Evolutionary conservation across 2,888 invertebrate genomes (phyloP).

Genomic region (Ophion slaviceki): DNA sequence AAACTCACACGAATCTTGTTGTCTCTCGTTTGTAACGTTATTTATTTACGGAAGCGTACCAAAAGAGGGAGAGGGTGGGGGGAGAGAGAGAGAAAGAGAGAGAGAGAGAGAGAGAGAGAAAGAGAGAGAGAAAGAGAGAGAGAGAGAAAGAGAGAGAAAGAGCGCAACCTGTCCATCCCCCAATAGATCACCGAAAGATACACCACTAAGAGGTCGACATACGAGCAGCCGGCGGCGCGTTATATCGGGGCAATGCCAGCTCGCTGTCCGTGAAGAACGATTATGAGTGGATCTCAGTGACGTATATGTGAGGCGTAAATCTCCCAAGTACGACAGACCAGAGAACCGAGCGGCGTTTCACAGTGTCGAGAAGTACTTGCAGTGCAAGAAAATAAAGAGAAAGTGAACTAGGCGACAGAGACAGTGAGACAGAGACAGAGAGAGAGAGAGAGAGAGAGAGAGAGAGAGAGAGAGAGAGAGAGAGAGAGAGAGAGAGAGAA

Average conservation of each 20-base stretch:
- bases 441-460: no score
- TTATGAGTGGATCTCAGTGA: constrained; percentile 71
- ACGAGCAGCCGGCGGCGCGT: constrained; percentile 19
- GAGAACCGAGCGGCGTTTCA: constrained; percentile 48
- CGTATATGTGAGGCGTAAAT: constrained; percentile 73
- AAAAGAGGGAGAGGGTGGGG: neutral
- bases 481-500: constrained; percentile 11
- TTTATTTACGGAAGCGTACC: neutral
- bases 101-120: constrained; percentile 22
- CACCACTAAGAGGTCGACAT: constrained; percentile 16
- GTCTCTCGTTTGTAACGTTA: constrained; percentile 36
- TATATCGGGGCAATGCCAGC: constrained; percentile 61
- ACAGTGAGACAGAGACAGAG: neutral
- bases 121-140: neutral
- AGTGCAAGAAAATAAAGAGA: constrained; percentile 16
- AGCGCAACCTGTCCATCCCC: constrained; percentile 34
- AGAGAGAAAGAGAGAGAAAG: constrained; percentile 29
- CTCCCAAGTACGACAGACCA: constrained; percentile 70
- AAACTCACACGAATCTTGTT: constrained; percentile 17
- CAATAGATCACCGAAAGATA: constrained; percentile 57
- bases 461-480: neutral
- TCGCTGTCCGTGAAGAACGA: constrained; percentile 65
- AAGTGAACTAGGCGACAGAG: neutral
- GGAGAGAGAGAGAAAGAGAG: neutral
- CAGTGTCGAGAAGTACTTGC: constrained; percentile 62